Base-by-base conservation (phyloP, 2,888 invertebrate species). In the Myopa testacea region DNA sequence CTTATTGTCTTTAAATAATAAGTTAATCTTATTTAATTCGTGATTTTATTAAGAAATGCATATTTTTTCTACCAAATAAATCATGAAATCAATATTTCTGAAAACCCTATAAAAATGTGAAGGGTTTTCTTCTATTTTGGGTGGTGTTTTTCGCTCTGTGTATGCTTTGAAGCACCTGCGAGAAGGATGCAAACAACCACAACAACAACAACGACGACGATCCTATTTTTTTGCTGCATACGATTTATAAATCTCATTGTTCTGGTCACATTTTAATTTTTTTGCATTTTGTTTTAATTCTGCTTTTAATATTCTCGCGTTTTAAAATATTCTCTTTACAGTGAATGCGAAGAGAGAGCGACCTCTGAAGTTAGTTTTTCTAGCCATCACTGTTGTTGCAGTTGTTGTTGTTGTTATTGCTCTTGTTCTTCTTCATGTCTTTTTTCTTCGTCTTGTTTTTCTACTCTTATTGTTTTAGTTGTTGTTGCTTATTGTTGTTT, bases 191-290 rank as follows among this genome's bases (percentile, higher is more conserved):
- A 58, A 58, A 3, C 52, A n/a, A n/a, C 58, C 14, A 58, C 16
- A 16, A n/a, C 58, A 58, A n/a, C 58, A 58, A 58, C 58, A 58
- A 58, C 1, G 16, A 58, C 58, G 16, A 58, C 58, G 50, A 50
- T 8, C 1, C 14, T 50, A 63, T 73, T 73, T 73, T 73, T 62
- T 70, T 34, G 26, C 26, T 26, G 26, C 2, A 26, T 26, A 26
- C 2, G 26, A 26, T 26, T 1, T 26, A 34, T 5, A 50, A 65
- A 74, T 50, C 52, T 65, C 50, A 50, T 45, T 74, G 34, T 52
- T 65, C 63, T 52, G 34, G 74, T 63, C 58, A 52, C 74, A 65
- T 65, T 65, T 74, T 62, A 62, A 58, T 71, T 26, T 26, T 71
- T 62, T 52, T 58, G 10, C 65, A 52, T 52, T 37, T 74, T 74